These are phyloP conservation scores for Andrena dorsata DNA, from an alignment of 2,888 invertebrate genomes.

Conservation along the genomic window DNA sequence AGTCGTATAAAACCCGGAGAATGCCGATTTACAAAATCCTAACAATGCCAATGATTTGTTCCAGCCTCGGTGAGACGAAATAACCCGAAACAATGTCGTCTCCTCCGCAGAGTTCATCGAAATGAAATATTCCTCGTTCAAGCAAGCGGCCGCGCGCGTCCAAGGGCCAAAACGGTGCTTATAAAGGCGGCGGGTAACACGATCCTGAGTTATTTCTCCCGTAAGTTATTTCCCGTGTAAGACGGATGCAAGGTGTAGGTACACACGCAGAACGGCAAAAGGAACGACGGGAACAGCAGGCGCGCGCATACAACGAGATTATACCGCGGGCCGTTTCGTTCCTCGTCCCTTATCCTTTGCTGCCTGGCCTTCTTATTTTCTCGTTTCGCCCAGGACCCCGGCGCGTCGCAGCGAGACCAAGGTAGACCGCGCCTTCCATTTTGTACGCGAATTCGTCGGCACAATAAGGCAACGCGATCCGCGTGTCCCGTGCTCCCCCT, in stretches of 20 bases:
- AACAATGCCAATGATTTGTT: neutral
- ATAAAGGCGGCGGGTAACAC: constrained; percentile 58
- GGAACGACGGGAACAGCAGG: constrained; percentile 36
- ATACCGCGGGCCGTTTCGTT: constrained; percentile 33
- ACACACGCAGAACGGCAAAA: constrained; percentile 23
- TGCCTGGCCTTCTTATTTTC: constrained; percentile 28
- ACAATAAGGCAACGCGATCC: constrained; percentile 9
- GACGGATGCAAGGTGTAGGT: constrained; percentile 49
- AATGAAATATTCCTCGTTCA: neutral
- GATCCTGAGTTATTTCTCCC: constrained; percentile 66
- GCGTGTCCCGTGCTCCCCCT: neutral
- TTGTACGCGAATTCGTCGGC: constrained; percentile 7
- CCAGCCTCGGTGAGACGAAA: neutral
- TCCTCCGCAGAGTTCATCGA: neutral
- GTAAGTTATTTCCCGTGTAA: constrained; percentile 65
- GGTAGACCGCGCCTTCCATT: constrained; percentile 14
- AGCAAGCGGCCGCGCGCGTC: constrained; percentile 16
- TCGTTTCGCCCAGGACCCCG: constrained; percentile 23
- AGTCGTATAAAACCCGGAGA: too few species aligned
- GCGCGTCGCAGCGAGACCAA: neutral
- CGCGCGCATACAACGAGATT: constrained; percentile 54
- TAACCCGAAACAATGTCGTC: neutral
- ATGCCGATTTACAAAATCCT: neutral
- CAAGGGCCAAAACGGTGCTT: constrained; percentile 34
- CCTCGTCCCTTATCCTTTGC: constrained; percentile 18